Evolutionary conservation across 2,797 vertebrate genomes (phyloP).

Genomic region (Coluber constrictor): DNA sequence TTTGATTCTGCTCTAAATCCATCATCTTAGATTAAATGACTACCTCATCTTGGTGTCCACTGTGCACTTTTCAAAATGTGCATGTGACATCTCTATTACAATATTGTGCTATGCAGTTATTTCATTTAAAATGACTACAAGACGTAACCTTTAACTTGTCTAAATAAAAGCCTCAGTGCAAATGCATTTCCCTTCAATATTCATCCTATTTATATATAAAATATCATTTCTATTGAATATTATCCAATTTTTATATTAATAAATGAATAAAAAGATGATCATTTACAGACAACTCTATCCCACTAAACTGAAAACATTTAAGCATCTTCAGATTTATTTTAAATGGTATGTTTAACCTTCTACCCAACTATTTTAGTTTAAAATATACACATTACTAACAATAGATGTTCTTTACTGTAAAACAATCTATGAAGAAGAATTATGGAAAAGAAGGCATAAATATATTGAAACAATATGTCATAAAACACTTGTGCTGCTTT

Average conservation of each 20-base stretch:
- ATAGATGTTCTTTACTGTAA: not conserved
- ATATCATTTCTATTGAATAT: not conserved
- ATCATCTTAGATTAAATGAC: constrained; percentile 27
- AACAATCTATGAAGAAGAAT: not conserved
- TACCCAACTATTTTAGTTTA: not conserved
- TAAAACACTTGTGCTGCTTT: not conserved
- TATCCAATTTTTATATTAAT: constrained; percentile 3
- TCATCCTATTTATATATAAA: not conserved
- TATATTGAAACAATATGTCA: not conserved
- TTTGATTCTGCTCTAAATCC: constrained; percentile 20
- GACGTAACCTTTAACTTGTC: not conserved
- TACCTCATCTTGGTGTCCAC: constrained; percentile 17
- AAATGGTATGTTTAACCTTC: not conserved
- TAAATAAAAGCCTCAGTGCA: not conserved
- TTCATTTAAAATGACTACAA: not conserved
- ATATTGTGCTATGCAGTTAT: not conserved
- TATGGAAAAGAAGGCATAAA: not conserved
- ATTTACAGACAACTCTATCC: not conserved
- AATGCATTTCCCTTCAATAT: not conserved
- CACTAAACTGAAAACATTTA: not conserved
- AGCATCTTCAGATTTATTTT: not conserved
- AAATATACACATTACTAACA: not conserved
- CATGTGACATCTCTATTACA: constrained; percentile 4
- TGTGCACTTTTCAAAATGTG: constrained; percentile 11
- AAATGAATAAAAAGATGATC: not conserved